A percentile compares a stretch with the other conserved stretches of the same genome.
These are phyloP conservation scores for Acanthurus lineatus DNA, from an alignment of 2,797 vertebrate genomes.

Conservation along the genomic window DNA sequence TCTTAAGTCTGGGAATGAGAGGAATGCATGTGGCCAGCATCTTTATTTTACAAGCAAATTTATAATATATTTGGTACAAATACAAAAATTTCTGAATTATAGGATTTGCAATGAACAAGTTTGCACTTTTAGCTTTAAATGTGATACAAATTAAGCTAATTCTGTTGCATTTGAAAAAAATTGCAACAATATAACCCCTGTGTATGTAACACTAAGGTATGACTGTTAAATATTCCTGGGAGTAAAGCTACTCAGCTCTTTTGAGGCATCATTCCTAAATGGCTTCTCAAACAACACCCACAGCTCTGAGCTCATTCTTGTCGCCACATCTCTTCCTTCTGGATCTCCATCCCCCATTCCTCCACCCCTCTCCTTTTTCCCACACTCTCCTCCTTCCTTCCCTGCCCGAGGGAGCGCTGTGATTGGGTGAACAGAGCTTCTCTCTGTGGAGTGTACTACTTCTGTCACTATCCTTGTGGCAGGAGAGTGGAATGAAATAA, in stretches of 20 bases:
- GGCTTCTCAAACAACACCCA: slow-evolving; percentile 30
- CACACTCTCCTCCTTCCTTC: slow-evolving; percentile 74
- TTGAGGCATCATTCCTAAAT: slow-evolving; percentile 31
- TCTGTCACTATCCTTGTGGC: slow-evolving; percentile 78
- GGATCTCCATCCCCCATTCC: slow-evolving; percentile 47
- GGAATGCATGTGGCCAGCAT: neutral
- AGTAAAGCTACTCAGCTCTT: slow-evolving; percentile 23
- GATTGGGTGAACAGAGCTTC: slow-evolving; percentile 74
- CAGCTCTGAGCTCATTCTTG: slow-evolving; percentile 52
- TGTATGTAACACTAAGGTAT: neutral
- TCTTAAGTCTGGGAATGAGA: slow-evolving; percentile 2
- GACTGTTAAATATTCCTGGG: neutral
- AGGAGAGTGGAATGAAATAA: slow-evolving; percentile 78
- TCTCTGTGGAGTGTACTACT: slow-evolving; percentile 67
- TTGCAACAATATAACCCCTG: neutral
- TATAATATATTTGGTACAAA: neutral
- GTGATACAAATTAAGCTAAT: neutral
- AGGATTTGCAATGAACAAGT: neutral
- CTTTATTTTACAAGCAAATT: neutral
- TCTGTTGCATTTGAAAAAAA: neutral
- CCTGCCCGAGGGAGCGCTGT: slow-evolving; percentile 62
- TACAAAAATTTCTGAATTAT: neutral
- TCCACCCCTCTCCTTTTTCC: slow-evolving; percentile 71
- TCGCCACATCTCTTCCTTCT: slow-evolving; percentile 60
- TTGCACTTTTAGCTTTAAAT: neutral